A percentile compares a stretch with the other conserved stretches of the same genome.
Evolutionary conservation across 2,888 invertebrate genomes (phyloP).

Genomic region (Drosophila aldrichi): DNA sequence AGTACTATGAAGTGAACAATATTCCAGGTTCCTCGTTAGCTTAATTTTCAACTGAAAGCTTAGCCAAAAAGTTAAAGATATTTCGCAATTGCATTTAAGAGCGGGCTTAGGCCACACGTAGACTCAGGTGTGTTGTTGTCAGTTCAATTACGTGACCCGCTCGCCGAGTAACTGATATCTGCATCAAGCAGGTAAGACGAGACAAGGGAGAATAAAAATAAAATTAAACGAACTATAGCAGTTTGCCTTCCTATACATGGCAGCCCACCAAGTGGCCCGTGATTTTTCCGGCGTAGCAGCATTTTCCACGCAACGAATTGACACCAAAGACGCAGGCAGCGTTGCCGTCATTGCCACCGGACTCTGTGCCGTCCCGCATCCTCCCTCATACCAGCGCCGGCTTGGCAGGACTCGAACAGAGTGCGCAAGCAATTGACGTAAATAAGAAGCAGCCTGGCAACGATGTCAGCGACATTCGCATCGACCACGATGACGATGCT

Average conservation of each 20-base stretch:
- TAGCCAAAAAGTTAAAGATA: background rate
- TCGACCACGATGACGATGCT: conserved; percentile 27
- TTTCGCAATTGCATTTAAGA: too few species aligned
- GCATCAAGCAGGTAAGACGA: conserved; percentile 40
- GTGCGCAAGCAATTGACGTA: conserved; percentile 78
- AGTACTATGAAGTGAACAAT: too few species aligned
- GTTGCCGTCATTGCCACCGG: conserved; percentile 37
- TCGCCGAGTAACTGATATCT: conserved; percentile 16
- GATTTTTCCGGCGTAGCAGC: conserved; percentile 50
- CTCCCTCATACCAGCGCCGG: background rate
- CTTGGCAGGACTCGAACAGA: conserved; percentile 30
- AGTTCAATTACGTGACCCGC: conserved; percentile 15
- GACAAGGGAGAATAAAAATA: background rate
- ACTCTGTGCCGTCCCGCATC: background rate
- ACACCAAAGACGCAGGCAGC: conserved; percentile 58
- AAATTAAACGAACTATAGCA: conserved; percentile 1
- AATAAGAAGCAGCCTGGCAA: conserved; percentile 65
- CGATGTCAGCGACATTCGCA: conserved; percentile 27
- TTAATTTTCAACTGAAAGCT: background rate
- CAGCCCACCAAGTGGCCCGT: conserved; percentile 49
- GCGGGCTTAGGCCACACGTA: background rate
- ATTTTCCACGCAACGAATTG: conserved; percentile 63
- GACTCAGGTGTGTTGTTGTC: conserved; percentile 1
- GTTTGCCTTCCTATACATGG: conserved; percentile 18
- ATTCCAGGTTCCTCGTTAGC: background rate